Conservation (phyloP, 2,888 invertebrate species). For the Acrobasis repandana region DNA sequence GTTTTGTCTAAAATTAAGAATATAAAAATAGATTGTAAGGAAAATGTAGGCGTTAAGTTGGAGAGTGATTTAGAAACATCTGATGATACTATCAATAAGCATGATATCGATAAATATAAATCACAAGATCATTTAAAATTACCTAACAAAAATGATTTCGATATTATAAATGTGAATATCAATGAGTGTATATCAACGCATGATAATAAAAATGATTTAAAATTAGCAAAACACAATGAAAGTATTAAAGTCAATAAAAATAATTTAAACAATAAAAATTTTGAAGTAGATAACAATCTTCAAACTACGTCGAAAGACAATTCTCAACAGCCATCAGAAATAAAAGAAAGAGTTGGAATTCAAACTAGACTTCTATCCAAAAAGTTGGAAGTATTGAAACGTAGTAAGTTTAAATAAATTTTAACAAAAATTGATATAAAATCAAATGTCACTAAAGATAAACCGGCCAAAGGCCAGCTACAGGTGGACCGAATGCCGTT, state of each 20-base stretch:
- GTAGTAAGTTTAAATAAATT: neutral
- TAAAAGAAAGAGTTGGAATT: too few species aligned
- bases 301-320: too few species aligned
- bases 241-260: neutral
- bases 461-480: too few species aligned
- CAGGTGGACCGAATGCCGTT: too few species aligned
- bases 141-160: neutral
- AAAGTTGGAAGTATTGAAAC: neutral
- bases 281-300: too few species aligned
- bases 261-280: too few species aligned
- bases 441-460: too few species aligned
- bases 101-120: neutral
- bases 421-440: too few species aligned
- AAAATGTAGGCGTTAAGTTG: neutral
- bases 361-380: neutral
- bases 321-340: too few species aligned
- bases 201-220: neutral
- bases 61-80: neutral
- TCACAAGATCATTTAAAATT: neutral
- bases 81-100: neutral
- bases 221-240: neutral
- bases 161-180: neutral
- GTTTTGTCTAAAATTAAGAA: neutral
- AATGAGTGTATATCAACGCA: neutral
- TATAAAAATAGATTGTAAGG: constrained; percentile 2